Evolutionary conservation across 2,113 vertebrate species (phyloP), one percentile per base, ranked within the genome.

Genomic region (Empidonax alnorum): DNA sequence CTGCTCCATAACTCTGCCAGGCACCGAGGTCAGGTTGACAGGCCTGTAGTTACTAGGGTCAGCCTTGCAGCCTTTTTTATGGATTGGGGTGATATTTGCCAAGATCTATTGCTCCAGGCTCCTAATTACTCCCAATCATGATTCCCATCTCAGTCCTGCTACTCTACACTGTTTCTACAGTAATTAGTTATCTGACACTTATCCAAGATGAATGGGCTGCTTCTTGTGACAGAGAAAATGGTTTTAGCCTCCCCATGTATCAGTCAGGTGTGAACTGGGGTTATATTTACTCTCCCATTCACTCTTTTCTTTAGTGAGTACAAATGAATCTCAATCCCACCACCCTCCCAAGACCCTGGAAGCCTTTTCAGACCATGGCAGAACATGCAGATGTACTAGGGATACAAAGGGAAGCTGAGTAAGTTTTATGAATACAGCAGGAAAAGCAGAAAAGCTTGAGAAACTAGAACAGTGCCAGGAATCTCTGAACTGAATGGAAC

Each of bases 201-300:
- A 47, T 23, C 56, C 10, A 39, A 89, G 19, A 22, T 23, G 12
- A 89, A 84, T 3, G 28, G 53, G 39, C 12, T 72, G 10, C 33
- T 59, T 59, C 46, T 76, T 16, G 21, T 2, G 14, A 39, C 52
- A 69, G 13, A 63, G 20, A 59, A 42, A 27, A 74, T 0, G 5
- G 31, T 52, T 91, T 93, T 56, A 94, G 53, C 15, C n/a, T 82
- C 23, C 47, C 3, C 13, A 49, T 0, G 0, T 8, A 5, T 20
- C 37, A 52, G 33, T n/a, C 50, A 44, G 35, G 22, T 56, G 41
- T 44, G 35, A 73, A 44, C 5, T 10, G 10, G 23, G 49, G 50
- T 65, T 63, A 23, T 0, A 0, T 28, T 84, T 22, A 22, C 59
- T n/a, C 28, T 74, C 65, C 55, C 46, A 28, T 55, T 37, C 35